Percentiles rank a stretch among this genome's conserved stretches.
These are phyloP conservation scores for Dasyurus viverrinus DNA, from an alignment of 2,113 vertebrate species.

Conservation along the genomic window DNA sequence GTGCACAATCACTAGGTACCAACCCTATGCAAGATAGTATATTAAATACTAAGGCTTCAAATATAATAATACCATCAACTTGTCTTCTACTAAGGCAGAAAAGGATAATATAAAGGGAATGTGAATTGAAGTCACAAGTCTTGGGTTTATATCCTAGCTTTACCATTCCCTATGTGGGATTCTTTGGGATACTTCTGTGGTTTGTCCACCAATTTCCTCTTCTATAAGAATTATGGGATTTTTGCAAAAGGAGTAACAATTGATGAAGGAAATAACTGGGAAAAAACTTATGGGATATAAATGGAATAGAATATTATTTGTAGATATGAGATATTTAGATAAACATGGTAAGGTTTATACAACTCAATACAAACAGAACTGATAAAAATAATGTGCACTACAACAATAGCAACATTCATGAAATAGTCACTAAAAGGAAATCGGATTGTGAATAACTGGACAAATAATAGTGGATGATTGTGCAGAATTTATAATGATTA, in stretches of 20 bases:
- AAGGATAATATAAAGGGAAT: not conserved
- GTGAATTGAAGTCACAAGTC: not conserved
- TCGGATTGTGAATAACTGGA: not conserved
- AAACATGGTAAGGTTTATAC: not conserved
- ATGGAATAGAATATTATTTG: not conserved
- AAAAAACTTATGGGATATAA: not conserved
- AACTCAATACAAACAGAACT: not conserved
- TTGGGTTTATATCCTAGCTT: not conserved
- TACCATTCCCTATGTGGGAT: not conserved
- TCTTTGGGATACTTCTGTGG: not conserved
- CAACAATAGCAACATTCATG: not conserved
- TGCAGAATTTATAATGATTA: not conserved
- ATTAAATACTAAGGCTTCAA: not conserved
- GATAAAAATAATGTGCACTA: not conserved
- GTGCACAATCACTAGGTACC: not conserved
- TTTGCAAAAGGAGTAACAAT: not conserved
- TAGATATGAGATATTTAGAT: not conserved
- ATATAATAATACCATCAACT: fast-evolving
- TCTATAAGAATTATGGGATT: not conserved
- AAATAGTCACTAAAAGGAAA: not conserved
- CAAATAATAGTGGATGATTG: not conserved
- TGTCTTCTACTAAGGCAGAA: not conserved
- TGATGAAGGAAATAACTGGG: not conserved
- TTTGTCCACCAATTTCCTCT: not conserved
- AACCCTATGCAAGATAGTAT: not conserved